A percentile compares a stretch with the other conserved stretches of the same genome.
These are phyloP conservation scores for Halocynthia aurantium DNA, from an alignment of 23 tunicate genomes.

Conservation along the genomic window DNA sequence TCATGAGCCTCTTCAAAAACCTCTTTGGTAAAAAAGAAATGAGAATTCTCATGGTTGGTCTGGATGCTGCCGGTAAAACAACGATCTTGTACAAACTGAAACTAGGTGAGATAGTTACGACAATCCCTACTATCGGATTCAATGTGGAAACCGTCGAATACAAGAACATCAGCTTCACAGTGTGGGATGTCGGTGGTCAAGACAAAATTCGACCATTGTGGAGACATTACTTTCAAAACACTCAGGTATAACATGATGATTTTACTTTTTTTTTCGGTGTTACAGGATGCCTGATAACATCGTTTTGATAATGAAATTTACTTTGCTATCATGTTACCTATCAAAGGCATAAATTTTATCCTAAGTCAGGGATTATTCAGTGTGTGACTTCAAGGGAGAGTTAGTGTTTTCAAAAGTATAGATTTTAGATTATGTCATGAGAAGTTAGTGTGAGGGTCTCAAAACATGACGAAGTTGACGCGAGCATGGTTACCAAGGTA, in stretches of 20 bases:
- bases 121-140: conserved; percentile 68
- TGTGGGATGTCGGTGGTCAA: conserved; percentile 99
- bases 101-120: conserved; percentile 51
- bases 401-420: too few relatives aligned
- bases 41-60: conserved; percentile 54
- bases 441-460: too few relatives aligned
- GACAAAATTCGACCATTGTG: conserved; percentile 92
- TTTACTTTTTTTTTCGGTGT: neutral
- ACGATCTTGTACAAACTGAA: conserved; percentile 44
- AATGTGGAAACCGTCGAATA: conserved; percentile 97
- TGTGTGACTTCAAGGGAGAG: too few relatives aligned
- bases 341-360: too few relatives aligned
- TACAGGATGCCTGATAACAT: too few relatives aligned
- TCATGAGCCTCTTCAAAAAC: conserved; percentile 20
- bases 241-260: conserved; percentile 41
- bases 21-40: conserved; percentile 47
- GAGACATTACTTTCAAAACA: conserved; percentile 97
- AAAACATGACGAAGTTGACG: too few relatives aligned
- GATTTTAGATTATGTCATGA: too few relatives aligned
- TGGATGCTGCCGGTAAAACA: conserved; percentile 53
- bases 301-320: too few relatives aligned
- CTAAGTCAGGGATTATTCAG: too few relatives aligned
- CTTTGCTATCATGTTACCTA: too few relatives aligned
- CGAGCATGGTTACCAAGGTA: too few relatives aligned
- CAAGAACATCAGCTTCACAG: conserved; percentile 97